Percentiles rank a stretch among this genome's conserved stretches.
Conservation (phyloP, 2,113 vertebrate genomes). For the Petaurus breviceps region DNA sequence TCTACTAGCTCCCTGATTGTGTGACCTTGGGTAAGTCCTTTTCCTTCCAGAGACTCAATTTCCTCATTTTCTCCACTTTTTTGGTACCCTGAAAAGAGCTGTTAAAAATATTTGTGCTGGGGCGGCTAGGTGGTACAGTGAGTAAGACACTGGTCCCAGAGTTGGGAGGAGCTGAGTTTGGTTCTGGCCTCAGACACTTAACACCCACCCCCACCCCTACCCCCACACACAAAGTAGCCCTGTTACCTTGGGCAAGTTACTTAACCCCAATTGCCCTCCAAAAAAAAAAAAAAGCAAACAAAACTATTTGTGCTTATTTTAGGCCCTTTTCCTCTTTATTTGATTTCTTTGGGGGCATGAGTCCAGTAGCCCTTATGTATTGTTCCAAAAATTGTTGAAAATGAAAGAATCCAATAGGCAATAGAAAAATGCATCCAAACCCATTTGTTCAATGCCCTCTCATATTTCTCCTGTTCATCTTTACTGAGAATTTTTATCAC, state of each 20-base stretch:
- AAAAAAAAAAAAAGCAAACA: too few relatives aligned
- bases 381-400: background rate
- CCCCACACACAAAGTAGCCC: too few relatives aligned
- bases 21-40: background rate
- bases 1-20: background rate
- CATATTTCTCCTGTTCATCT: conserved; percentile 10
- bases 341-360: background rate
- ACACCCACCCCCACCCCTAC: too few relatives aligned
- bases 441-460: background rate
- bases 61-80: background rate
- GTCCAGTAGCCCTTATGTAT: background rate
- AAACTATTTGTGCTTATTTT: background rate
- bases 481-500: conserved; percentile 23
- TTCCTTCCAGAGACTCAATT: background rate
- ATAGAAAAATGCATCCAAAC: background rate
- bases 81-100: background rate
- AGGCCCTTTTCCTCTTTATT: background rate
- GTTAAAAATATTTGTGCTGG: background rate
- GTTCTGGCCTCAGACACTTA: too few relatives aligned
- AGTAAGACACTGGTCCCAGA: too few relatives aligned
- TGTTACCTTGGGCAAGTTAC: too few relatives aligned
- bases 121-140: too few relatives aligned
- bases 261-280: too few relatives aligned
- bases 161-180: too few relatives aligned
- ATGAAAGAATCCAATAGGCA: background rate